A percentile compares a stretch with the other conserved stretches of the same genome.
phyloP scores from a whole-genome alignment of 1,140 invertebrate species.

The Galendromus occidentalis region DNA sequence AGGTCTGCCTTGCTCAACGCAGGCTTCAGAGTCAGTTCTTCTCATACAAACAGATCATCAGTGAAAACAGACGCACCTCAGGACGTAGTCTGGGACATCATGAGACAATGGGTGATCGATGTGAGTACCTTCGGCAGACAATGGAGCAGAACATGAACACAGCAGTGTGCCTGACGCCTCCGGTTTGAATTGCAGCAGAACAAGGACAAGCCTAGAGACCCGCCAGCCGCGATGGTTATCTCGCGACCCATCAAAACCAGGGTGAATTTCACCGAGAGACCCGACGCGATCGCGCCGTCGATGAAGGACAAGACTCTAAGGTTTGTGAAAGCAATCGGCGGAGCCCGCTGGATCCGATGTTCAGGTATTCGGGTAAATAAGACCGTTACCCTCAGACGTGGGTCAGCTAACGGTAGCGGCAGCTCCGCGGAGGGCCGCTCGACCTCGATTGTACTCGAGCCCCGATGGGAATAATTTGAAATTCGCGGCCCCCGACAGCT shows the following conservation, averaged over 20 bases:
- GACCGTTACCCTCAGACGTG: too few relatives aligned
- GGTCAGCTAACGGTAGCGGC: too few relatives aligned
- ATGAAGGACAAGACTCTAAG: slow-evolving; percentile 1
- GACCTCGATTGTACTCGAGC: too few relatives aligned
- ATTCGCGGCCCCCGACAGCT: too few relatives aligned
- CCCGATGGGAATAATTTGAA: too few relatives aligned
- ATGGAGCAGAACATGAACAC: too few relatives aligned
- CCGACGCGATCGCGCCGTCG: slow-evolving; percentile 32
- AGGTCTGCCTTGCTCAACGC: slow-evolving; percentile 84
- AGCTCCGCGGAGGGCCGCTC: too few relatives aligned
- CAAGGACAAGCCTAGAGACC: slow-evolving; percentile 28
- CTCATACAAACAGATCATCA: slow-evolving; percentile 65
- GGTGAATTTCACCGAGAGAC: slow-evolving; percentile 9
- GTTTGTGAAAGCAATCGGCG: not conserved
- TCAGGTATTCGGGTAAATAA: too few relatives aligned
- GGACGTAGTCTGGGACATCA: slow-evolving; percentile 74
- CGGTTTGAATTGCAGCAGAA: slow-evolving; percentile 25
- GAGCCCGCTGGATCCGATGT: too few relatives aligned
- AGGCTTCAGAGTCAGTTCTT: slow-evolving; percentile 74
- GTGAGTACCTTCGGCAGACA: slow-evolving; percentile 20
- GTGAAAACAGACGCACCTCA: slow-evolving; percentile 84
- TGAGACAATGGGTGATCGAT: slow-evolving; percentile 51
- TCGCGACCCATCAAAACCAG: slow-evolving; percentile 9
- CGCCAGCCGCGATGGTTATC: not conserved
- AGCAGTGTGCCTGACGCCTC: too few relatives aligned